Base-by-base conservation (phyloP, 2,888 invertebrate genomes). In the Amphipyra berbera region DNA sequence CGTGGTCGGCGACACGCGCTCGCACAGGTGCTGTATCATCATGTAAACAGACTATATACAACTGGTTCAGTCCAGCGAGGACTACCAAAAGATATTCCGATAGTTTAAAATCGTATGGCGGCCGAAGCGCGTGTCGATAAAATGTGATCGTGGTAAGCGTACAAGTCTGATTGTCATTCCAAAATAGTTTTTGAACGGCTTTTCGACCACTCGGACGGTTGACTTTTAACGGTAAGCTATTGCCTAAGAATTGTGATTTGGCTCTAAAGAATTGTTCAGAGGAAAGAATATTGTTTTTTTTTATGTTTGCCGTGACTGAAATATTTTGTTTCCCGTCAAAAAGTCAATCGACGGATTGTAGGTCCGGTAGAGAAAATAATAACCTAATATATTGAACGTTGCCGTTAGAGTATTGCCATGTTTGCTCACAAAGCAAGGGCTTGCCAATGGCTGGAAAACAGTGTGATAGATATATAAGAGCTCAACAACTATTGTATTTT, bases 1-100 rank as follows among this genome's bases (percentile, higher is more conserved):
- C 79, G 97, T 97, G 68, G 96, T 97, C 64, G 97, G 97, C 71
- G 97, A 97, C 86, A 95, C 96, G 63, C 96, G 95, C 83, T 96
- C 95, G 81, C 97, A 95, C 90, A 95, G 97, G 85, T 97, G 97
- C 92, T 97, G 97, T 90, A 90, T 96, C 69, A 94, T 97, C 65
- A 97, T 97, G 96, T 97, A 96, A 45, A 9, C 21, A 35, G 35
- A 48, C 41, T 35, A n/a, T 42, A 21, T n/a, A 38, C 44, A 5
- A 2, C 15, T 13, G 37, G 30, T 30, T 14, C n/a, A 12, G 37
- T 44, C 35, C n/a, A 35, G n/a, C 15, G 41, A 30, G 41, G 35
- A 44, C 9, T 14, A 30, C 30, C 41, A 15, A 35, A 12, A n/a
- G 44, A 14, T 42, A 14, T 14, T 38, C 47, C 59, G 42, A 15